phyloP scores from a whole-genome alignment of 2,113 vertebrate genomes.

The Ictalurus punctatus region DNA sequence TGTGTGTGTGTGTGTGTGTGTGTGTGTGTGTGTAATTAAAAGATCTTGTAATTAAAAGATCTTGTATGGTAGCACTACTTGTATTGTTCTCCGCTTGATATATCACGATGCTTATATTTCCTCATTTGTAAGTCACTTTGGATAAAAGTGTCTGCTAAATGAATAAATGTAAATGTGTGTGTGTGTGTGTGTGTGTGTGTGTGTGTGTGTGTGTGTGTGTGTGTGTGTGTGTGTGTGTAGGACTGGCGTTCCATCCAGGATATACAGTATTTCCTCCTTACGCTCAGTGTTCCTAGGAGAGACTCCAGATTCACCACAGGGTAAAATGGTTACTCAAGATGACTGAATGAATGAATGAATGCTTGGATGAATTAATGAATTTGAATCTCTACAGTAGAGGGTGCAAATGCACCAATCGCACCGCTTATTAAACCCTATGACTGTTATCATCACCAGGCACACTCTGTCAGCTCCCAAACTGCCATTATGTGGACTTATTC shows the following conservation, averaged over 20 bases:
- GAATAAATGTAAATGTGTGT: too few species aligned
- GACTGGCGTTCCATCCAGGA: background rate
- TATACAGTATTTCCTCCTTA: background rate
- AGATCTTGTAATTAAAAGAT: too few species aligned
- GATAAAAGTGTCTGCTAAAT: too few species aligned
- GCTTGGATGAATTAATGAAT: background rate
- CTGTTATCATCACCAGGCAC: background rate
- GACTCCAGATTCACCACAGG: background rate
- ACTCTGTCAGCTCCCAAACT: background rate
- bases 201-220: background rate
- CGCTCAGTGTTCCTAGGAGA: background rate
- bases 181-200: background rate
- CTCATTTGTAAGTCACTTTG: too few species aligned
- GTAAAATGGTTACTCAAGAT: background rate
- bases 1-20: too few species aligned
- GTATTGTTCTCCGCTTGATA: too few species aligned
- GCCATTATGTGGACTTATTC: background rate
- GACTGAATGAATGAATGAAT: background rate
- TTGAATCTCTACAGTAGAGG: background rate
- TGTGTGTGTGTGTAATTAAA: too few species aligned
- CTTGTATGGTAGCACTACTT: too few species aligned
- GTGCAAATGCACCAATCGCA: constrained; percentile 1
- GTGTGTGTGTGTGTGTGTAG: background rate
- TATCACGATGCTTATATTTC: too few species aligned
- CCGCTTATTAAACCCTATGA: background rate